Evolutionary conservation across 2,113 vertebrate genomes (phyloP).

Genomic region (Eonycteris spelaea): DNA sequence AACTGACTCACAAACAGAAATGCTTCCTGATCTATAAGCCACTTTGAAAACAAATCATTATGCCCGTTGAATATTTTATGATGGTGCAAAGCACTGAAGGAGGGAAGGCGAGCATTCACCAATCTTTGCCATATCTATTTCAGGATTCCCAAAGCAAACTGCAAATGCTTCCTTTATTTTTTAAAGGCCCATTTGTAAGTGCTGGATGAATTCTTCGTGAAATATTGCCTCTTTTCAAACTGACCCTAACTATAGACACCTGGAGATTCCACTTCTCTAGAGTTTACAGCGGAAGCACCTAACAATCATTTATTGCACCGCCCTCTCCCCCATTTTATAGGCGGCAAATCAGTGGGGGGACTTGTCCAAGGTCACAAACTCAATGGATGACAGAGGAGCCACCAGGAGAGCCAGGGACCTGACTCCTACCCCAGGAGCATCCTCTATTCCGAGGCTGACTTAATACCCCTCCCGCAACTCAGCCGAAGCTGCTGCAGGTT

Average conservation of each 20-base stretch:
- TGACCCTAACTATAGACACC: background rate
- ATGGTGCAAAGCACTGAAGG: constrained; percentile 54
- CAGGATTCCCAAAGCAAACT: constrained; percentile 34
- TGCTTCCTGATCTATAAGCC: constrained; percentile 67
- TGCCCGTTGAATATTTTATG: constrained; percentile 73
- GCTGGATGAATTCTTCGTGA: constrained; percentile 2
- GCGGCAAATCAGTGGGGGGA: background rate
- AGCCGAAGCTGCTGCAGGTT: background rate
- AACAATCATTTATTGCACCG: background rate
- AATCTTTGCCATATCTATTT: constrained; percentile 58
- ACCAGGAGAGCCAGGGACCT: background rate
- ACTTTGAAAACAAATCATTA: constrained; percentile 75
- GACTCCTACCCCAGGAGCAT: background rate
- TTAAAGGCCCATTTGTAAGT: constrained; percentile 18
- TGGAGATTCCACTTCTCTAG: background rate
- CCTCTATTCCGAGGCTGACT: background rate
- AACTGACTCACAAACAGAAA: constrained; percentile 65
- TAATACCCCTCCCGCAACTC: background rate
- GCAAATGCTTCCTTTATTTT: constrained; percentile 52
- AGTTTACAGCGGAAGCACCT: background rate
- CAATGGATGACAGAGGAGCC: background rate
- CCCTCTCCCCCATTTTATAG: background rate
- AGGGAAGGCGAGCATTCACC: constrained; percentile 27
- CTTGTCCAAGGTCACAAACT: constrained; percentile 52
- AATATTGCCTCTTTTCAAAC: constrained; percentile 5